Evolutionary conservation across 2,888 invertebrate species (phyloP).

Genomic region (Leistus spinibarbis): DNA sequence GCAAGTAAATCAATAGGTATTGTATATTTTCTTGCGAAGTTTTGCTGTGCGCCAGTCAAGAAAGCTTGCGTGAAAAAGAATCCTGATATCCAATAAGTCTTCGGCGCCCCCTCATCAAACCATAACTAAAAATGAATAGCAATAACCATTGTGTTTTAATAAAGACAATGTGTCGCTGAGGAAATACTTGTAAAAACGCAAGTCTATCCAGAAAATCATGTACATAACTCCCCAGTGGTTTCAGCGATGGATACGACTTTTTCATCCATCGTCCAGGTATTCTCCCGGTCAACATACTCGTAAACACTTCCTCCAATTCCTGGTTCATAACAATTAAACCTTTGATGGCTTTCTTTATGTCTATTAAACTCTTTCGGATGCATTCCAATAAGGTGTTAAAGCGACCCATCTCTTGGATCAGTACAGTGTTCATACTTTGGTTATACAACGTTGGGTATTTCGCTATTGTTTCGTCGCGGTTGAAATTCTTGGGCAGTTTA

Average conservation of each 20-base stretch:
- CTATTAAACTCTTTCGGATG: constrained; percentile 76
- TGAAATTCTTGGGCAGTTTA: constrained; percentile 75
- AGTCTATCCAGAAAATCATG: constrained; percentile 83
- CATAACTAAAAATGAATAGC: constrained; percentile 65
- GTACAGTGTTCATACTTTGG: constrained; percentile 94
- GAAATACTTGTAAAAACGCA: constrained; percentile 78
- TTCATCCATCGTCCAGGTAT: constrained; percentile 85
- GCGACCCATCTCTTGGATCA: constrained; percentile 84
- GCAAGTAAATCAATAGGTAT: constrained; percentile 89
- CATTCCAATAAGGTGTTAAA: constrained; percentile 76
- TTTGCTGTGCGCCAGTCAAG: constrained; percentile 91
- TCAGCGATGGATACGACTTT: constrained; percentile 89
- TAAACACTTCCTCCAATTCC: constrained; percentile 83
- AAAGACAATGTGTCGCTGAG: neutral
- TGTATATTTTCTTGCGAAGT: constrained; percentile 87
- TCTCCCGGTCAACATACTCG: constrained; percentile 80
- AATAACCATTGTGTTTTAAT: constrained; percentile 14
- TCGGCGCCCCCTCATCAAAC: constrained; percentile 82
- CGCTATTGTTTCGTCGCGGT: constrained; percentile 68
- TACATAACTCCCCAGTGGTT: constrained; percentile 87
- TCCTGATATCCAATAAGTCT: constrained; percentile 88
- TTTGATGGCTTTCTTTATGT: constrained; percentile 86
- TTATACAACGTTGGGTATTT: constrained; percentile 77
- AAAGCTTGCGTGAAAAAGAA: constrained; percentile 97
- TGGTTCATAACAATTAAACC: constrained; percentile 87